phyloP scores from a whole-genome alignment of 2,113 vertebrate species.

The Gymnorhina tibicen region DNA sequence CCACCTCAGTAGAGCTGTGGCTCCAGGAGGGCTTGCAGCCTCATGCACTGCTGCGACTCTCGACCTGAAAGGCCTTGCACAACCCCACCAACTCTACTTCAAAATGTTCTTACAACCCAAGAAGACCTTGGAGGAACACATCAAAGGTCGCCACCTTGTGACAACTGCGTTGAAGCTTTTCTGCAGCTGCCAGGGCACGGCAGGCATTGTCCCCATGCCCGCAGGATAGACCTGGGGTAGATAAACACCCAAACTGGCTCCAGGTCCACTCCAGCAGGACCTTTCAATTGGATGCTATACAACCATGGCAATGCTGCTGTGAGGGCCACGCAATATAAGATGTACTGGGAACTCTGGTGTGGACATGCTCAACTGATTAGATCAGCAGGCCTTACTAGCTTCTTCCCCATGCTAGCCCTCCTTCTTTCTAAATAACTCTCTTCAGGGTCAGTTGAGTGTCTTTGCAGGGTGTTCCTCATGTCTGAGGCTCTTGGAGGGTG shows the following conservation, averaged over 20 bases:
- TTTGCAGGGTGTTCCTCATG: not conserved
- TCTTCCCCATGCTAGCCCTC: not conserved
- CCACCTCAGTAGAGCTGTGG: not conserved
- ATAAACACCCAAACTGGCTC: not conserved
- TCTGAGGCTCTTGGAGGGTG: not conserved
- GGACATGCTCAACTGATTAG: not conserved
- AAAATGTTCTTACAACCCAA: not conserved
- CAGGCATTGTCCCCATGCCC: fast-evolving
- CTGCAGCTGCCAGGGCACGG: not conserved
- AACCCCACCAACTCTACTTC: too few species aligned
- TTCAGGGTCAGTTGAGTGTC: not conserved
- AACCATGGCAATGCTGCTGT: not conserved
- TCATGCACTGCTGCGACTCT: not conserved
- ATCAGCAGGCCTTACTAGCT: not conserved
- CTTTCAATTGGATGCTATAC: not conserved
- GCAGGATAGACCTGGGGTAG: fast-evolving
- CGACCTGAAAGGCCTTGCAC: not conserved
- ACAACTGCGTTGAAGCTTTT: not conserved
- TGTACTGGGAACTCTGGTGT: not conserved
- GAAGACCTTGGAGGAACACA: not conserved
- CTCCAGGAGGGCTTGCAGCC: not conserved
- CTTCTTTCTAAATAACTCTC: not conserved
- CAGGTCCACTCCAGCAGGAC: not conserved
- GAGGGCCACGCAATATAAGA: not conserved
- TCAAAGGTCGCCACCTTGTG: slow-evolving; percentile 44